These are phyloP conservation scores for Seladonia tumulorum DNA, from an alignment of 2,888 invertebrate genomes.

Conservation along the genomic window DNA sequence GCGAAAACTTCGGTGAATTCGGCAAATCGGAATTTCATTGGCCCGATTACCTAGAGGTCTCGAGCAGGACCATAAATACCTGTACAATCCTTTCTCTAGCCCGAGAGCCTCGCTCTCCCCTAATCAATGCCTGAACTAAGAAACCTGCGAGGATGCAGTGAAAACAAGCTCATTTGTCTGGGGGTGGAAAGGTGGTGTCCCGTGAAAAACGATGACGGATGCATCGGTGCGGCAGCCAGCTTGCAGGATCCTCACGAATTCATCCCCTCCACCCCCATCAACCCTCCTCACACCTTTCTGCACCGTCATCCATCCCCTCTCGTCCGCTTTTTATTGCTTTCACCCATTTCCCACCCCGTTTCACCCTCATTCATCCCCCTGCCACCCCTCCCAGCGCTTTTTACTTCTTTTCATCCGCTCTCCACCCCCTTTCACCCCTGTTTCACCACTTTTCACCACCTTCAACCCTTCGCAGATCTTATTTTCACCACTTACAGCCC, in stretches of 20 bases:
- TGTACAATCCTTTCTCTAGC: neutral
- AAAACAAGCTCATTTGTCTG: constrained; percentile 69
- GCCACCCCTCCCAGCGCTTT: neutral
- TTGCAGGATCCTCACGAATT: constrained; percentile 43
- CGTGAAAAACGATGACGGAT: constrained; percentile 61
- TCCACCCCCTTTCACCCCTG: neutral
- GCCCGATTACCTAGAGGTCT: constrained; percentile 2
- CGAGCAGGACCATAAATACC: constrained; percentile 35
- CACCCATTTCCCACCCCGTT: constrained; percentile 3
- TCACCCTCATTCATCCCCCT: neutral
- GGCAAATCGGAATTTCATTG: constrained; percentile 38
- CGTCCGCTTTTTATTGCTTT: neutral
- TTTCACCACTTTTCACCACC: constrained; percentile 9
- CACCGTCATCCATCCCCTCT: neutral
- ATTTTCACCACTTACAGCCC: neutral
- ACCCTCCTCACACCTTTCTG: neutral
- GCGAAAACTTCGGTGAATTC: constrained; percentile 22
- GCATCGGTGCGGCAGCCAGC: constrained; percentile 33
- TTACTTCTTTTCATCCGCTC: neutral
- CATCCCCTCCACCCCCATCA: neutral
- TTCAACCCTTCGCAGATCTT: neutral
- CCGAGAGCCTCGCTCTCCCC: neutral
- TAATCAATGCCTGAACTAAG: constrained; percentile 55
- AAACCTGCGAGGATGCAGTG: constrained; percentile 31
- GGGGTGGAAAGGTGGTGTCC: neutral